Evolutionary conservation across 2,113 vertebrate genomes (phyloP).

Genomic region (Epinephelus fuscoguttatus): DNA sequence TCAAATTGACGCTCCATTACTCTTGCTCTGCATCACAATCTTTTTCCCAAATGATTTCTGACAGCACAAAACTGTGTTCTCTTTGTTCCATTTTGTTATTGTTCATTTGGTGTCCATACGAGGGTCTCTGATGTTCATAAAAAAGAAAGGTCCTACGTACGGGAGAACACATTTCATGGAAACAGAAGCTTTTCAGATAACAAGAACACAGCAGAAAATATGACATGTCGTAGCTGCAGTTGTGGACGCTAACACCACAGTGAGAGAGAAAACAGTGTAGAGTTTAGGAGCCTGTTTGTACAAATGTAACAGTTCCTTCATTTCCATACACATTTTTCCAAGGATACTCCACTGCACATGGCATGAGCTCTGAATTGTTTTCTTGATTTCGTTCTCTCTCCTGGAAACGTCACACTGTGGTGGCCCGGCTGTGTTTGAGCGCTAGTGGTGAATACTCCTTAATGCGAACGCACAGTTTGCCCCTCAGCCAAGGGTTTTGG

Average conservation of each 20-base stretch:
- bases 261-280: constrained; percentile 16
- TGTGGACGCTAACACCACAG: constrained; percentile 32
- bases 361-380: background rate
- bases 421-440: constrained; percentile 87
- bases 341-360: background rate
- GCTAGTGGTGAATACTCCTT: constrained; percentile 90
- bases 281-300: constrained; percentile 25
- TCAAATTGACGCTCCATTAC: constrained; percentile 49
- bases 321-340: constrained; percentile 4
- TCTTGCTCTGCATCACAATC: constrained; percentile 47
- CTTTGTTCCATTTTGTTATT: constrained; percentile 64
- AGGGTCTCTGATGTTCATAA: constrained; percentile 57
- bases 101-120: constrained; percentile 76
- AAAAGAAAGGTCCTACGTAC: constrained; percentile 34
- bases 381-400: background rate
- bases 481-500: constrained; percentile 86
- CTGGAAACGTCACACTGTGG: constrained; percentile 86
- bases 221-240: constrained; percentile 51
- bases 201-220: constrained; percentile 39
- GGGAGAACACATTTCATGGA: constrained; percentile 53
- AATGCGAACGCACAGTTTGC: constrained; percentile 89
- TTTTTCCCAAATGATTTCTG: constrained; percentile 45
- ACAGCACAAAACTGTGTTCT: constrained; percentile 43
- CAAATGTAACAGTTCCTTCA: constrained; percentile 19
- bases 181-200: constrained; percentile 61